Evolutionary conservation across 2,797 vertebrate genomes (phyloP).

Genomic region (Hylomyscus alleni): DNA sequence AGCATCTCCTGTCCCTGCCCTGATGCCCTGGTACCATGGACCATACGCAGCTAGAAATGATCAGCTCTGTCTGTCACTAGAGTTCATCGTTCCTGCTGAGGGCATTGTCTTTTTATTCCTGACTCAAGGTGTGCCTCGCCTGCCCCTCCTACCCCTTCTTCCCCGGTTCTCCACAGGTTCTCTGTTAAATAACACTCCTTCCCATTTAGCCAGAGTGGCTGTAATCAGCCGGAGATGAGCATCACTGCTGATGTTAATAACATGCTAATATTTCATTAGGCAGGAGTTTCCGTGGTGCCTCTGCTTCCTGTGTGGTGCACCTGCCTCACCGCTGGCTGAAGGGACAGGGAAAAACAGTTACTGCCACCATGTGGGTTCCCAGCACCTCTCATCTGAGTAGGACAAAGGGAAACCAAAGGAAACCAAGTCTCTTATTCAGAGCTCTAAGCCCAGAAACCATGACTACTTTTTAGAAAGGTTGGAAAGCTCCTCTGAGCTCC

Average conservation of each 20-base stretch:
- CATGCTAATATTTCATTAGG: slow-evolving; percentile 96
- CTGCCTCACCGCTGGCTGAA: slow-evolving; percentile 40
- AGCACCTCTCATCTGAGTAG: neutral
- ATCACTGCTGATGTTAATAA: slow-evolving; percentile 93
- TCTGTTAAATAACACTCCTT: slow-evolving; percentile 90
- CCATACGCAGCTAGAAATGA: slow-evolving; percentile 39
- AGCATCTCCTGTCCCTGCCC: too few relatives aligned
- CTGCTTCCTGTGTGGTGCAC: slow-evolving; percentile 66
- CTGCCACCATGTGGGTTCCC: too few relatives aligned
- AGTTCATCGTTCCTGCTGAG: slow-evolving; percentile 90
- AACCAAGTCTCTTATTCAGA: neutral
- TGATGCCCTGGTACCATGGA: neutral
- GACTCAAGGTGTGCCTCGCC: slow-evolving; percentile 45
- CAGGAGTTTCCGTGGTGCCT: slow-evolving; percentile 88
- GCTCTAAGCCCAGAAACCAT: neutral
- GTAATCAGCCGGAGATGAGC: slow-evolving; percentile 91
- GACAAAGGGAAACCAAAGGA: neutral
- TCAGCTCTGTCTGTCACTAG: slow-evolving; percentile 80
- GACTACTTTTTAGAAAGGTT: neutral
- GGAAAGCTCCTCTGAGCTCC: neutral
- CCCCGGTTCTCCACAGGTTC: slow-evolving; percentile 52
- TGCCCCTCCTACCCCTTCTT: slow-evolving; percentile 22
- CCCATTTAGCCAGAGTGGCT: slow-evolving; percentile 91
- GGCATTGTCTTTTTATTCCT: slow-evolving; percentile 74
- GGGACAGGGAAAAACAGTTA: neutral